Evolutionary conservation across 2,113 vertebrate species (phyloP).

Genomic region (Pituophis catenifer): DNA sequence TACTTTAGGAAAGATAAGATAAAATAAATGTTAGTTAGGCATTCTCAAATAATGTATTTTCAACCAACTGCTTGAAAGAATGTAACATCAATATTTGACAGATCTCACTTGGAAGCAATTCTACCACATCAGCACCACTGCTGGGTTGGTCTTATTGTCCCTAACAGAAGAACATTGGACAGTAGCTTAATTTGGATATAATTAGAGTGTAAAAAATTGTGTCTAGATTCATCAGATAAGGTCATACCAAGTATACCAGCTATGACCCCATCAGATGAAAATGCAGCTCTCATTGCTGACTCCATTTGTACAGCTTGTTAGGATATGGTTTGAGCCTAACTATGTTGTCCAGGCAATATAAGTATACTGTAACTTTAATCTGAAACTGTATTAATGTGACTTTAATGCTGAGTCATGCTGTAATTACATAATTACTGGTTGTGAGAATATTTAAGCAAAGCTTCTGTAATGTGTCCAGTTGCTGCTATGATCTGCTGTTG

Average conservation of each 20-base stretch:
- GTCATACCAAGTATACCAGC: not conserved
- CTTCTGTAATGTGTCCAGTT: too few species aligned
- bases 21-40: not conserved
- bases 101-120: not conserved
- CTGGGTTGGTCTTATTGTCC: not conserved
- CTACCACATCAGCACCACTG: not conserved
- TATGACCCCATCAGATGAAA: not conserved
- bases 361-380: too few species aligned
- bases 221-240: not conserved
- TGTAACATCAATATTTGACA: not conserved
- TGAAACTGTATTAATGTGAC: too few species aligned
- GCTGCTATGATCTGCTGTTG: too few species aligned
- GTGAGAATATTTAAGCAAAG: too few species aligned
- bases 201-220: not conserved
- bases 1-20: not conserved
- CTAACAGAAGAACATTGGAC: not conserved
- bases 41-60: not conserved
- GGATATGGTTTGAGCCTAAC: too few species aligned
- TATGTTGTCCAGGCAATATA: too few species aligned
- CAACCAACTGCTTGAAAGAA: not conserved
- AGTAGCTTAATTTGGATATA: not conserved
- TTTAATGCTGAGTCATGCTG: too few species aligned
- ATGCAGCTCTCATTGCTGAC: not conserved
- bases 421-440: too few species aligned
- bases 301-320: not conserved